Percentiles rank a stretch among this genome's conserved stretches.
Conservation (phyloP, 2,888 invertebrate genomes). For the Agonopterix alstromeriana region DNA sequence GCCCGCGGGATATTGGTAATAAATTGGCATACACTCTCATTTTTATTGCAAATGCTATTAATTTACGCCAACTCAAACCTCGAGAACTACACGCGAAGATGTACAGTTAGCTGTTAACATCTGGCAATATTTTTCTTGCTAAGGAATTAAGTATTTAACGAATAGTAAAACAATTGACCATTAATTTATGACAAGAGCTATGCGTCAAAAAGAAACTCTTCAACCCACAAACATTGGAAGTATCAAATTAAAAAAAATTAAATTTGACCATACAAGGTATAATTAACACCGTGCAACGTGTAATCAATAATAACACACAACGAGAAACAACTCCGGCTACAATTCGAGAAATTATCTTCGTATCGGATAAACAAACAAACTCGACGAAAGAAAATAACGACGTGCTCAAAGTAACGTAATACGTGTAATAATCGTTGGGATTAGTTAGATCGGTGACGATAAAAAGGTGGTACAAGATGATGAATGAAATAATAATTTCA, state of each 20-base stretch:
- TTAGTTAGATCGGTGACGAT: conserved; percentile 64
- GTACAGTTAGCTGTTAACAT: conserved; percentile 2
- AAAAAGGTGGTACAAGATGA: conserved; percentile 50
- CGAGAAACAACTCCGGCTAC: conserved; percentile 36
- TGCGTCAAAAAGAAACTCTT: neutral
- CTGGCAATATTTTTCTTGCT: neutral
- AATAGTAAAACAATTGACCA: neutral
- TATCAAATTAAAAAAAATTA: conserved; percentile 41
- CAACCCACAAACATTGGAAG: conserved; percentile 13
- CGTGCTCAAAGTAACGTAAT: conserved; percentile 63
- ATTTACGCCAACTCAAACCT: conserved; percentile 32
- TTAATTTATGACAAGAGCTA: too few relatives aligned
- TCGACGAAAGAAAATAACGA: conserved; percentile 51
- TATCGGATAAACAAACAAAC: conserved; percentile 63
- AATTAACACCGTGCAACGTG: conserved; percentile 60
- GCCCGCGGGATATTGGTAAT: conserved; percentile 57
- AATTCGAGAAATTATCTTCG: conserved; percentile 50
- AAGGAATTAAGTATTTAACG: neutral
- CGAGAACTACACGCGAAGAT: neutral
- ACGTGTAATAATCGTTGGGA: conserved; percentile 65
- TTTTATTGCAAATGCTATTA: conserved; percentile 42
- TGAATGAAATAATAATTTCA: conserved; percentile 69
- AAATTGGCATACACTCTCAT: conserved; percentile 52
- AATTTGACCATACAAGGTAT: conserved; percentile 53
- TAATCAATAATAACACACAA: conserved; percentile 64